Conservation (phyloP, 2,888 invertebrate species). For the Drosophila acutilabella region DNA sequence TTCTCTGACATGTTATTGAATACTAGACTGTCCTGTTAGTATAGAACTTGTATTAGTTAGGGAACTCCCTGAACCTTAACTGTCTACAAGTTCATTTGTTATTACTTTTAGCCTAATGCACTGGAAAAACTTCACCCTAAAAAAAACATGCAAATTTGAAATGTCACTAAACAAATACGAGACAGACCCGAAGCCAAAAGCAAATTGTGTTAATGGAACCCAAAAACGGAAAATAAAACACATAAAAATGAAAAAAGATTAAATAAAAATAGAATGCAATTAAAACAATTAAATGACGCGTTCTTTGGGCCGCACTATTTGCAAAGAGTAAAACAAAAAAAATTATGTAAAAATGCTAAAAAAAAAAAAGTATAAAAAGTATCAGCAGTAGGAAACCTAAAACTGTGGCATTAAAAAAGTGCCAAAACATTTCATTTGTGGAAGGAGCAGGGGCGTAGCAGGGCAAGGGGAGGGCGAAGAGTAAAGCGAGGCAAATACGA, state of each 20-base stretch:
- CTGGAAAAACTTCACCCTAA: slow-evolving; percentile 25
- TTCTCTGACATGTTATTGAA: too few relatives aligned
- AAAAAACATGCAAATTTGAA: slow-evolving; percentile 55
- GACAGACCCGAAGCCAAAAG: slow-evolving; percentile 54
- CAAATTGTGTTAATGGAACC: slow-evolving; percentile 72
- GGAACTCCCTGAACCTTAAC: background rate
- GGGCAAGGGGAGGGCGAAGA: background rate
- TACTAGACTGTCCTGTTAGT: too few relatives aligned
- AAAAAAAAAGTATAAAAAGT: background rate
- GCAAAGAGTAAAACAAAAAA: slow-evolving; percentile 43
- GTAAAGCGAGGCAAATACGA: slow-evolving; percentile 47
- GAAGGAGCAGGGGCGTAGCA: background rate
- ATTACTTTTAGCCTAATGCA: slow-evolving; percentile 45
- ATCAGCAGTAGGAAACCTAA: slow-evolving; percentile 26
- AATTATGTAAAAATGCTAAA: slow-evolving; percentile 26
- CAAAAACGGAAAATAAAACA: slow-evolving; percentile 17
- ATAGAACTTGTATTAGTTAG: background rate
- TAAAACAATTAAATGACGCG: slow-evolving; percentile 73
- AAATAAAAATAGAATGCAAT: slow-evolving; percentile 53
- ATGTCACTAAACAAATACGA: slow-evolving; percentile 57
- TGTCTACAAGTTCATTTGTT: slow-evolving; percentile 1
- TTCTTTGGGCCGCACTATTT: slow-evolving; percentile 65
- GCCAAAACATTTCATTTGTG: slow-evolving; percentile 62
- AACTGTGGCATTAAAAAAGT: slow-evolving; percentile 68
- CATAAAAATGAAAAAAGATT: slow-evolving; percentile 20